Percentiles rank a stretch among this genome's conserved stretches.
phyloP scores from a whole-genome alignment of 1,140 invertebrate species.

The Sminthurides bifidus region DNA sequence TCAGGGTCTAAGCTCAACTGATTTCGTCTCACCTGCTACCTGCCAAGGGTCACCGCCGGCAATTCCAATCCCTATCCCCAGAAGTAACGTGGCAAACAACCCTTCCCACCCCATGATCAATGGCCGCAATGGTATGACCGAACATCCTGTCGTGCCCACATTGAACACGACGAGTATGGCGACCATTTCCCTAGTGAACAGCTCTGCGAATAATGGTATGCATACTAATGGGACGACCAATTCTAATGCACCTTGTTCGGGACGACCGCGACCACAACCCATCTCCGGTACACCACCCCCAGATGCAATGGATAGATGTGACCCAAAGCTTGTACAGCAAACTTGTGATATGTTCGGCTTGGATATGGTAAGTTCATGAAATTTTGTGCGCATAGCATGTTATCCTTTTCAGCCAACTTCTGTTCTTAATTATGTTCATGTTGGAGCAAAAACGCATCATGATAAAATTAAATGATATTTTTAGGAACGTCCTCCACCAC shows the following conservation, averaged over 20 bases:
- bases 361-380: constrained; percentile 54
- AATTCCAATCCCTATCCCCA: constrained; percentile 14
- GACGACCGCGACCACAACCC: constrained; percentile 67
- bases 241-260: no score
- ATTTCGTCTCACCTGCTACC: not conserved
- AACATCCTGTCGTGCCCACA: not conserved
- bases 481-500: constrained; percentile 74
- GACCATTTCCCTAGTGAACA: not conserved
- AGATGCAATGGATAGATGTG: constrained; percentile 62
- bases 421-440: not conserved
- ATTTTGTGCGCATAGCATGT: not conserved
- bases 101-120: not conserved
- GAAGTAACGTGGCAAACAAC: not conserved
- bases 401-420: not conserved
- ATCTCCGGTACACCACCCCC: constrained; percentile 67
- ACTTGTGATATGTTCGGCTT: constrained; percentile 80
- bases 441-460: not conserved
- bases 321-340: constrained; percentile 73
- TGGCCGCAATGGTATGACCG: not conserved
- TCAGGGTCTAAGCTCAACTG: not conserved
- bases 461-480: constrained; percentile 20
- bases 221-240: constrained; percentile 35
- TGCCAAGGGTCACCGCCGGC: not conserved
- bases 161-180: not conserved
- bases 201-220: constrained; percentile 35